Conservation (phyloP, 2,797 vertebrate species). For the Nannoperca australis region DNA sequence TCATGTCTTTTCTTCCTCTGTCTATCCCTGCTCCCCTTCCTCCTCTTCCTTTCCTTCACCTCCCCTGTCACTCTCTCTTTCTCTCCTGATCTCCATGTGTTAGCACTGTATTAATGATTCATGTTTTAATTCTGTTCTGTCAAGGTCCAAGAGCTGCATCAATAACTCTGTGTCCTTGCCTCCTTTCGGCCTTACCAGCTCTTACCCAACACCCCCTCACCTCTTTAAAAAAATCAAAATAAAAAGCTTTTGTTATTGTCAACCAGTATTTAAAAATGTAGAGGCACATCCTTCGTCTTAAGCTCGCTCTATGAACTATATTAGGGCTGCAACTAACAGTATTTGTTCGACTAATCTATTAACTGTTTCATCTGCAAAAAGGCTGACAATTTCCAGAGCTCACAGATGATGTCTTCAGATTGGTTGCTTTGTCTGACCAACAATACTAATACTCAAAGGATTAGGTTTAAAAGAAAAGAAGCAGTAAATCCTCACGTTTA, state of each 20-base stretch:
- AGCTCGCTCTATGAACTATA: not conserved
- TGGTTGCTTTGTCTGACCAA: not conserved
- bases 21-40: slow-evolving; percentile 16
- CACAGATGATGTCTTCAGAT: not conserved
- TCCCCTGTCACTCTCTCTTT: slow-evolving; percentile 36
- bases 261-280: slow-evolving; percentile 2
- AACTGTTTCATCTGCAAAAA: not conserved
- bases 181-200: slow-evolving; percentile 44
- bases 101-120: slow-evolving; percentile 69
- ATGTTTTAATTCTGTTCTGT: slow-evolving; percentile 71
- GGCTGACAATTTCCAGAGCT: not conserved
- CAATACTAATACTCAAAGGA: not conserved
- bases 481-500: not conserved
- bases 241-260: slow-evolving; percentile 5
- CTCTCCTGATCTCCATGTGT: slow-evolving; percentile 41
- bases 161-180: slow-evolving; percentile 66
- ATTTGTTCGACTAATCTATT: not conserved
- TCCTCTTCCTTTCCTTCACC: slow-evolving; percentile 2
- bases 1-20: slow-evolving; percentile 6
- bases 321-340: not conserved
- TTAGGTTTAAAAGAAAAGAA: not conserved
- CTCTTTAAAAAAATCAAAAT: too few relatives aligned
- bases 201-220: not conserved
- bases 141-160: slow-evolving; percentile 62
- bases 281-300: not conserved